Conservation (phyloP, 1,140 invertebrate species). For the Pemphigus obesinymphae region DNA sequence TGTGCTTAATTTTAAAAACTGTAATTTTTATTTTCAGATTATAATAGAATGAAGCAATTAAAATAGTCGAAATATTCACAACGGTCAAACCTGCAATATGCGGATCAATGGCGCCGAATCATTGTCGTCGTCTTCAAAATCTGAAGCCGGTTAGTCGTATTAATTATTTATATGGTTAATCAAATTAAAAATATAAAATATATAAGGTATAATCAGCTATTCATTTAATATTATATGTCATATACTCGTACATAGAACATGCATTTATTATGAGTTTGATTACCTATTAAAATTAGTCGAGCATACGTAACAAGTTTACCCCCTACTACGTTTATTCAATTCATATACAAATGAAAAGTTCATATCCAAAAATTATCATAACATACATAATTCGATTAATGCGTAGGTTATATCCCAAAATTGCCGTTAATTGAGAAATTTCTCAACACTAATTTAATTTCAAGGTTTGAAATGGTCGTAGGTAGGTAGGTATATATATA, state of each 20-base stretch:
- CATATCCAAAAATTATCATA: too few species aligned
- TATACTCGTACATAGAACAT: too few species aligned
- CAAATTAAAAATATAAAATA: too few species aligned
- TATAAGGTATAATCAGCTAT: too few species aligned
- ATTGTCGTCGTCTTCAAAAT: slow-evolving; percentile 36
- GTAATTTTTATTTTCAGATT: slow-evolving; percentile 9
- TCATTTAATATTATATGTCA: too few species aligned
- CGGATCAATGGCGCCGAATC: slow-evolving; percentile 31
- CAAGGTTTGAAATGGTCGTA: not conserved
- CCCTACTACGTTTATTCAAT: too few species aligned
- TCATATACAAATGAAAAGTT: too few species aligned
- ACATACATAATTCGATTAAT: too few species aligned
- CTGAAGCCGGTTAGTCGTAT: slow-evolving; percentile 26
- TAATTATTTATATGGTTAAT: not conserved
- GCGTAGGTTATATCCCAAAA: too few species aligned
- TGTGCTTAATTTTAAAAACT: too few species aligned
- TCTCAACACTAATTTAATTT: not conserved
- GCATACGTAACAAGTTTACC: too few species aligned
- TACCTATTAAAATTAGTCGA: not conserved
- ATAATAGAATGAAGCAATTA: not conserved
- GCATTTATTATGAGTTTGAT: not conserved
- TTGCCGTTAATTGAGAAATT: not conserved
- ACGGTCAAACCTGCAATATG: not conserved
- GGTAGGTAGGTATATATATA: too few species aligned
- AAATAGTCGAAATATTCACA: not conserved